Evolutionary conservation across 35 echinoderm and acorn worm genomes (phyloP), one percentile per base, ranked within the genome.

Genomic region (Chiridota heheva): DNA sequence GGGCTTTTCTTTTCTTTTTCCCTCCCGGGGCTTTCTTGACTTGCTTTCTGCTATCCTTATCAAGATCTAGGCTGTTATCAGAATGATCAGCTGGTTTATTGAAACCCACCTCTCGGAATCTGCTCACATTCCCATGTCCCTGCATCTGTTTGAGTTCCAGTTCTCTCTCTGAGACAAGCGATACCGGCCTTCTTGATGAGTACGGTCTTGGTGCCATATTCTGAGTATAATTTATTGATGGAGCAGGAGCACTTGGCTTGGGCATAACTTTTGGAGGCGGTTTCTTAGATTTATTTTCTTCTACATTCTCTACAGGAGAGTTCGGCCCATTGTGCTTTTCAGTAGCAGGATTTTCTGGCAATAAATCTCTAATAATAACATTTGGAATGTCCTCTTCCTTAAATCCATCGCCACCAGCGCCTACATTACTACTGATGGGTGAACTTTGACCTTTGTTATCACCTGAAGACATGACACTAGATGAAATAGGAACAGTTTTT

Each of bases 61-160:
- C 31, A 2, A 78, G 53, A 60, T 58, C 55, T 20, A 60, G 18
- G 28, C 47, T 78, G 16, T 58, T 35, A 17, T 15, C 30, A 58
- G 15, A 31, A 30, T 33, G 75, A 40, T 58, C 75, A 17, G 36
- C 13, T 12, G 44, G 43, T 32, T 32, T 32, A 1, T 78, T n/a
- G 36, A 37, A 34, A 78, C 75, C 75, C 75, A 78, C 75, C 75
- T 78, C 75, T 78, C 62, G 58, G 53, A 78, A 78, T n/a, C 75
- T 49, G 53, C 75, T 78, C 30, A 78, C 75, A 35, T 55, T 78
- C 34, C 46, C 62, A 7, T 60, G 49, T 5, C 75, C 53, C 18
- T 49, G 38, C 75, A 78, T 58, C 75, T 78, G 2, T 37, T 78
- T 31, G 33, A 78, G 75, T 42, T 78, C 75, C 20, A 17, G 20